Percentiles rank a stretch among this genome's conserved stretches.
phyloP scores from a whole-genome alignment of 2,888 invertebrate genomes.

The Thera obeliscata region DNA sequence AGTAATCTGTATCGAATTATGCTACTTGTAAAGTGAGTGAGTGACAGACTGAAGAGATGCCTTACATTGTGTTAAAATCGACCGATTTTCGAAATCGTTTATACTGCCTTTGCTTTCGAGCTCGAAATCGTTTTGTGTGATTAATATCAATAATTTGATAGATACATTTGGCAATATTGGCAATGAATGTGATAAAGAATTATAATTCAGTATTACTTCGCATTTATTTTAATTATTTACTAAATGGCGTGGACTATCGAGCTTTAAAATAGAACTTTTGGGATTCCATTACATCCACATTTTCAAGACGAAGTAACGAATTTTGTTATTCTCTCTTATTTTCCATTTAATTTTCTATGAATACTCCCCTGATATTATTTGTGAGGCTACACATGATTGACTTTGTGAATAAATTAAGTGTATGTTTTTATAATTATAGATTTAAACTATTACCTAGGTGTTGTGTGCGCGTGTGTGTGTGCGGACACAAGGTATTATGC shows the following conservation, averaged over 20 bases:
- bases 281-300: constrained; percentile 16
- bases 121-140: constrained; percentile 38
- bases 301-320: constrained; percentile 12
- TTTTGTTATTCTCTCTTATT: constrained; percentile 16
- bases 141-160: constrained; percentile 40
- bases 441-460: constrained; percentile 29
- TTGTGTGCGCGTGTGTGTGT: constrained; percentile 16
- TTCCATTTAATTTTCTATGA: constrained; percentile 18
- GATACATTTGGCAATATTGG: constrained; percentile 49
- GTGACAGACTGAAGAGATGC: constrained; percentile 71
- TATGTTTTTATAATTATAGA: constrained; percentile 29
- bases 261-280: constrained; percentile 40
- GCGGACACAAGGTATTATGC: constrained; percentile 47
- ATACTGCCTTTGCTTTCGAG: constrained; percentile 66
- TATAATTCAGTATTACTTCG: constrained; percentile 73
- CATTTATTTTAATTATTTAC: constrained; percentile 60
- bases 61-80: constrained; percentile 47
- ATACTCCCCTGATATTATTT: constrained; percentile 27
- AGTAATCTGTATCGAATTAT: background rate
- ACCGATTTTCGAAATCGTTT: constrained; percentile 26
- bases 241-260: constrained; percentile 30
- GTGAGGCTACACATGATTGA: constrained; percentile 46
- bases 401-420: constrained; percentile 39
- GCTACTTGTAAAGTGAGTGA: constrained; percentile 40
- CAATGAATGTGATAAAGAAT: constrained; percentile 42